Conservation (phyloP, 2,113 vertebrate species). For the Labeo rohita region DNA sequence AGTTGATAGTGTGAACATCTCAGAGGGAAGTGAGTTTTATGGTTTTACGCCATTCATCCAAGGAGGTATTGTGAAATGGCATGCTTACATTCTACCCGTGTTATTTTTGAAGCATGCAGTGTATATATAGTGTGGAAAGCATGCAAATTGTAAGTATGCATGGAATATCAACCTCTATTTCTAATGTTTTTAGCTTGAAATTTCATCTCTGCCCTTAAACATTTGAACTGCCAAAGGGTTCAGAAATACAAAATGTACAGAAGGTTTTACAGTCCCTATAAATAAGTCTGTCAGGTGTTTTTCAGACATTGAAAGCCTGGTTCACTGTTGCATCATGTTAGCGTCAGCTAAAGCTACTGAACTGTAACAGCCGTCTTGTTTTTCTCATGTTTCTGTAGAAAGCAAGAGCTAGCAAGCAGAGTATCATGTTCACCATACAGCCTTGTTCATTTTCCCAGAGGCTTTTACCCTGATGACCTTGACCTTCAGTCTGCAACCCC, state of each 20-base stretch:
- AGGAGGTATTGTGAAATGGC: neutral
- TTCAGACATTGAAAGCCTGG: neutral
- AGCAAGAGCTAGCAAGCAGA: neutral
- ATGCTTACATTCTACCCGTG: neutral
- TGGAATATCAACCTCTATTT: neutral
- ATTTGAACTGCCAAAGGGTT: neutral
- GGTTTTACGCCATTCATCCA: neutral
- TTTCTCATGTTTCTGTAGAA: neutral
- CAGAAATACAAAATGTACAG: neutral
- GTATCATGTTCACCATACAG: neutral
- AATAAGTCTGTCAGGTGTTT: neutral
- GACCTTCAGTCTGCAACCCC: neutral
- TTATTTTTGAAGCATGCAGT: neutral
- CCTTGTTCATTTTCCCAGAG: constrained; percentile 10
- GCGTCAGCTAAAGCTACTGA: neutral
- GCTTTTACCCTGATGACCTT: neutral
- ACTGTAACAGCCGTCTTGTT: neutral
- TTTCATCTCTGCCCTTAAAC: neutral
- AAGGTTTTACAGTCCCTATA: neutral
- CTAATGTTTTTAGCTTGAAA: neutral
- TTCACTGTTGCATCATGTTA: neutral
- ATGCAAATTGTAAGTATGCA: neutral
- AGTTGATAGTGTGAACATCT: neutral
- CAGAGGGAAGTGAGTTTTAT: neutral
- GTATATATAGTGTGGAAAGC: neutral